Conservation (phyloP, 30 jellyfish, hydroid and myxozoan genomes). For the Turritopsis dohrnii region DNA sequence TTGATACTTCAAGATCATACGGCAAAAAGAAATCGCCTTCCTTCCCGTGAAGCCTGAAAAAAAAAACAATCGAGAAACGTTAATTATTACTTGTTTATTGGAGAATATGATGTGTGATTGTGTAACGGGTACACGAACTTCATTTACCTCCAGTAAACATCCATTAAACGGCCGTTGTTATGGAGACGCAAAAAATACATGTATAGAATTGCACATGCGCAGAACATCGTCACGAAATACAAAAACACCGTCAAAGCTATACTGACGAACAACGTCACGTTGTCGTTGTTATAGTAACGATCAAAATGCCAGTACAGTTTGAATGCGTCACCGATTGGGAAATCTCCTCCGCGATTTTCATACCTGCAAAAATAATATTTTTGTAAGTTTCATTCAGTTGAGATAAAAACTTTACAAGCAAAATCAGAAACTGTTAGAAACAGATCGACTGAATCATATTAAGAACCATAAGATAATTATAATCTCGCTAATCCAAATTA, state of each 20-base stretch:
- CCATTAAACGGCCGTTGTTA: constrained; percentile 90
- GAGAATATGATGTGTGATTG: neutral
- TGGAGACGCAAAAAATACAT: constrained; percentile 79
- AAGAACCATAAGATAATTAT: too few species aligned
- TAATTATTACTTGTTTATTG: too few species aligned
- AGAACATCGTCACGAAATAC: constrained; percentile 57
- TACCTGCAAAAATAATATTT: constrained; percentile 28
- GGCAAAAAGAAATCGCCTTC: constrained; percentile 80
- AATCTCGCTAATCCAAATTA: too few species aligned
- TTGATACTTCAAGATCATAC: constrained; percentile 68
- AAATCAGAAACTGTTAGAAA: neutral
- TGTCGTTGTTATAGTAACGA: constrained; percentile 78
- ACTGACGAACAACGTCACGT: constrained; percentile 75
- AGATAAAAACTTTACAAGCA: too few species aligned
- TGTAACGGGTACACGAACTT: neutral
- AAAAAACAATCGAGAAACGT: neutral
- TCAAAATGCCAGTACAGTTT: constrained; percentile 90
- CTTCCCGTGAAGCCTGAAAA: constrained; percentile 52
- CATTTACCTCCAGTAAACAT: constrained; percentile 78
- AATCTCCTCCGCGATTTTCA: constrained; percentile 48
- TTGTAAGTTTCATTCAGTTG: neutral
- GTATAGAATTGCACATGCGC: constrained; percentile 56
- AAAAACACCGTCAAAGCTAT: constrained; percentile 66
- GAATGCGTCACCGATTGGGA: constrained; percentile 91
- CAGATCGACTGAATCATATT: neutral